Evolutionary conservation across 1,140 invertebrate genomes (phyloP), one percentile per base, ranked within the genome.

Genomic region (Ooceraea biroi): DNA sequence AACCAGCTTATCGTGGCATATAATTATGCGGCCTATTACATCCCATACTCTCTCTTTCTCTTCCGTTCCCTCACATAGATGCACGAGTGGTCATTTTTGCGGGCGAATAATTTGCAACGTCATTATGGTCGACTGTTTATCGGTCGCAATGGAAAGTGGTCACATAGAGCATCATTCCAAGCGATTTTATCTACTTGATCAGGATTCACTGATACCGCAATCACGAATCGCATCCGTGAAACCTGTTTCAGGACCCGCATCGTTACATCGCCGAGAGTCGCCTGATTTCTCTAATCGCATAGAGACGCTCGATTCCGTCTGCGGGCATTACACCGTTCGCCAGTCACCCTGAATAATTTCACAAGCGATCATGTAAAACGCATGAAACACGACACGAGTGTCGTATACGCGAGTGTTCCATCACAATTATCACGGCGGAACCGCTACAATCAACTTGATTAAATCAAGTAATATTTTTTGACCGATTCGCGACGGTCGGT

Each of bases 11-110:
- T 57, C 36, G 17, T 10, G 19, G 14, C 17, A 12, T 68, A 71
- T 80, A 71, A 80, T 71, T 80, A 71, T 57, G 41, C 36, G 50
- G 65, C 0, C 50, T 80, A 80, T 80, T 80, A 55, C 50, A 71
- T 30, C 12, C 41, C 36, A 80, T 17, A 69, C 52, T 69, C 68
- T 36, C 36, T 36, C 36, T 36, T 7, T 36, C 36, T 36, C 36
- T 46, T 7, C 25, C 36, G 69, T 17, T 80, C 52, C 57, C 52
- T 57, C 36, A 30, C 57, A 30, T 58, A 17, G 27, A 66, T 50
- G 19, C 58, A 25, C 46, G 46, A 57, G n/a, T 27, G 27, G 58
- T 63, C 12, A 78, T 69, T 78, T 77, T 78, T 27, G 50, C 63
- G 25, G 11, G 30, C 22, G 36, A 78, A 78, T 69, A 78, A 78